These are phyloP conservation scores for Agrotis clavis DNA, from an alignment of 2,888 invertebrate genomes.

Conservation along the genomic window DNA sequence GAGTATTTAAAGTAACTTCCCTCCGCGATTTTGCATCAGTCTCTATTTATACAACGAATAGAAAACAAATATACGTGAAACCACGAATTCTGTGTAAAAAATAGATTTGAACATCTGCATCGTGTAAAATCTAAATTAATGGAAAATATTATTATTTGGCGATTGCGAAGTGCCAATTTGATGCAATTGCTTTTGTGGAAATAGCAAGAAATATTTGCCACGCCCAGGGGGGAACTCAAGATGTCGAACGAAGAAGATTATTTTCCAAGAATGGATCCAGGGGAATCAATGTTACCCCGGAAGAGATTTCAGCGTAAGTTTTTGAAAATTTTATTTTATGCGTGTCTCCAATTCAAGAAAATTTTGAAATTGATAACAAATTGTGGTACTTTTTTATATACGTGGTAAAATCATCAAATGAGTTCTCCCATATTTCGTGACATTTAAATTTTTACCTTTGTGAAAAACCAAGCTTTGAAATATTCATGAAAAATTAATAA, in stretches of 20 bases:
- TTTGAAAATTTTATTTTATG: background rate
- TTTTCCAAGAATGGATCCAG: conserved; percentile 17
- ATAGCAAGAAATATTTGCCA: background rate
- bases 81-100: too few species aligned
- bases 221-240: background rate
- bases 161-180: background rate
- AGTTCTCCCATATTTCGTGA: too few species aligned
- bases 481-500: too few species aligned
- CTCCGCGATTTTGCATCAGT: too few species aligned
- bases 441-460: too few species aligned
- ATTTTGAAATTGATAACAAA: background rate
- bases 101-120: too few species aligned
- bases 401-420: too few species aligned
- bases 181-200: background rate
- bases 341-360: too few species aligned
- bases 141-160: background rate
- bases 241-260: conserved; percentile 17
- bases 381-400: too few species aligned
- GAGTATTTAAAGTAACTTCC: too few species aligned
- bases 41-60: background rate
- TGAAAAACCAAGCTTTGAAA: too few species aligned
- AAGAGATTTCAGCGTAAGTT: conserved; percentile 45
- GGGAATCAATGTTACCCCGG: conserved; percentile 31
- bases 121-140: background rate
- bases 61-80: background rate